Evolutionary conservation across 2,113 vertebrate species (phyloP).

Genomic region (Phocoena sinus): DNA sequence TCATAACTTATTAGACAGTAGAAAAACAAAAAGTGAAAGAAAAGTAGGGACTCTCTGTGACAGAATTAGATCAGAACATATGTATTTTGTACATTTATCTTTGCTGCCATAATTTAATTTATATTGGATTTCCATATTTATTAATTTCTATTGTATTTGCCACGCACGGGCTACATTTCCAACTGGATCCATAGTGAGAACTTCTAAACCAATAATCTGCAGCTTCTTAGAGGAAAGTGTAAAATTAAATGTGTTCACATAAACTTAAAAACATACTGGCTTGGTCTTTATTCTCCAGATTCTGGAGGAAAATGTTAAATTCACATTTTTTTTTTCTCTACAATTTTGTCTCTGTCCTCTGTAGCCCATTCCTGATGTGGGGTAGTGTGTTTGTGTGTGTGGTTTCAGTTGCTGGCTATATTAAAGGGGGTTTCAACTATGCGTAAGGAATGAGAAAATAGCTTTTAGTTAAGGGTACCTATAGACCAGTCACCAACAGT

Average conservation of each 20-base stretch:
- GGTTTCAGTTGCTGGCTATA: not conserved
- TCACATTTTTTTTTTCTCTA: not conserved
- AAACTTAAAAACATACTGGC: not conserved
- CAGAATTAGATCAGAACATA: not conserved
- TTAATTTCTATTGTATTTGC: not conserved
- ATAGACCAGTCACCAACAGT: not conserved
- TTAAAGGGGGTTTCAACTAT: not conserved
- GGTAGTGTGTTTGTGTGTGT: not conserved
- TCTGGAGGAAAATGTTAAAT: not conserved
- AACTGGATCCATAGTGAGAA: not conserved
- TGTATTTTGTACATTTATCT: not conserved
- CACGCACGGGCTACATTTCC: not conserved
- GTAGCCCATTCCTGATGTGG: not conserved
- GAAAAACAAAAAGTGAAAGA: constrained; percentile 1
- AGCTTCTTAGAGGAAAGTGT: not conserved
- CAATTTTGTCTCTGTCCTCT: not conserved
- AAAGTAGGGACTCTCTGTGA: not conserved
- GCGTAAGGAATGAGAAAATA: not conserved
- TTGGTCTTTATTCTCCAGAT: not conserved
- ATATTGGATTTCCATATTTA: not conserved
- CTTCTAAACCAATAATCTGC: not conserved
- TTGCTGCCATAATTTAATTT: not conserved
- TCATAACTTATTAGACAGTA: not conserved
- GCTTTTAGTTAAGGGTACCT: not conserved
- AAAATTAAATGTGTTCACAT: not conserved